phyloP scores from a whole-genome alignment of 2,113 vertebrate species.

The Lanius ludovicianus region DNA sequence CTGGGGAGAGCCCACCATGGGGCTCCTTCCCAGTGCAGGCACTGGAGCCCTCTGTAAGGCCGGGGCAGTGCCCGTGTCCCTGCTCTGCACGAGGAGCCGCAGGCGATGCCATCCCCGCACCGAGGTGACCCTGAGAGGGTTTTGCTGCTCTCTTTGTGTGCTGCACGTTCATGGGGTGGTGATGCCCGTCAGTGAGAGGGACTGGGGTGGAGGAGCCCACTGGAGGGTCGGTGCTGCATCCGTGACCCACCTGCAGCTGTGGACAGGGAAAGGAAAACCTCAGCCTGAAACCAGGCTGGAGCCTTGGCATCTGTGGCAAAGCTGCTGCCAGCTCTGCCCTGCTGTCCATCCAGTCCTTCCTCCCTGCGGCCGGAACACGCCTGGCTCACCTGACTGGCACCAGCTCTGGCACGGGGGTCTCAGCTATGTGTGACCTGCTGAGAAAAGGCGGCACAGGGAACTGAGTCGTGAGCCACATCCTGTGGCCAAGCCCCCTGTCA shows the following conservation, averaged over 20 bases:
- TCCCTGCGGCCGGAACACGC: rapidly evolving
- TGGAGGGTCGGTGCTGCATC: rapidly evolving
- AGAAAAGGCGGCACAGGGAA: neutral
- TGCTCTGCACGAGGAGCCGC: rapidly evolving
- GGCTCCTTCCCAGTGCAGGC: rapidly evolving
- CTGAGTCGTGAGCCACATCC: neutral
- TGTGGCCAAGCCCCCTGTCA: rapidly evolving
- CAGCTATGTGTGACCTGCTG: rapidly evolving
- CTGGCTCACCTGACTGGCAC: neutral
- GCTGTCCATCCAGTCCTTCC: rapidly evolving
- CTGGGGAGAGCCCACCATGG: rapidly evolving
- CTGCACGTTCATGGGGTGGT: rapidly evolving
- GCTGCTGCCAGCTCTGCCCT: rapidly evolving
- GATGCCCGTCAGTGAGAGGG: rapidly evolving
- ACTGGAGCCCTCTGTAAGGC: rapidly evolving
- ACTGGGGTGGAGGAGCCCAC: rapidly evolving
- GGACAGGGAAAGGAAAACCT: neutral
- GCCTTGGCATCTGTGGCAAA: neutral
- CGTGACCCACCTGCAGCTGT: neutral
- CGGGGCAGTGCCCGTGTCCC: neutral
- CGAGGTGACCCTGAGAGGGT: rapidly evolving
- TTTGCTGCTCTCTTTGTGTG: neutral
- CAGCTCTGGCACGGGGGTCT: rapidly evolving
- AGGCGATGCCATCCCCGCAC: rapidly evolving
- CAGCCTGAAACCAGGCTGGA: neutral